Evolutionary conservation across 1,140 invertebrate genomes (phyloP).

Genomic region (Microplitis demolitor): DNA sequence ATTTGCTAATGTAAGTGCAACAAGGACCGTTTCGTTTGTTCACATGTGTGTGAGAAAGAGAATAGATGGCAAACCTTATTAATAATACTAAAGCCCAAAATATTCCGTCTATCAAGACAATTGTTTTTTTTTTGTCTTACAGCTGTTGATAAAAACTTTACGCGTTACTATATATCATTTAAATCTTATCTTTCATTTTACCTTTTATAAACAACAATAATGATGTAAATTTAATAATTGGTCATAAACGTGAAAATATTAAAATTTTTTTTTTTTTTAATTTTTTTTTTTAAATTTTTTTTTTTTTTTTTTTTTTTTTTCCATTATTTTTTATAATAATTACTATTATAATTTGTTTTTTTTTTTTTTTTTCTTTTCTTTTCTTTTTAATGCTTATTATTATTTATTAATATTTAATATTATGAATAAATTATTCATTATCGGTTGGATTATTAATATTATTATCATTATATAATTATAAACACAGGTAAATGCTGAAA

Average conservation of each 20-base stretch:
- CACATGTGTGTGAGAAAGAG: too few species aligned
- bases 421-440: too few species aligned
- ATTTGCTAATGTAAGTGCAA: too few species aligned
- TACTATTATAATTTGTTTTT: not conserved
- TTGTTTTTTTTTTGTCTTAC: not conserved
- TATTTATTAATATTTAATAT: too few species aligned
- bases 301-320: slow-evolving; percentile 10
- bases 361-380: too few species aligned
- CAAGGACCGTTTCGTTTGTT: too few species aligned
- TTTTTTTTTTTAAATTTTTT: slow-evolving; percentile 12
- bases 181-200: not conserved
- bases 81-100: slow-evolving; percentile 61
- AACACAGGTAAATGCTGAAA: too few species aligned
- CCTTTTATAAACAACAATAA: slow-evolving; percentile 7
- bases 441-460: too few species aligned
- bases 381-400: too few species aligned
- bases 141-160: not conserved
- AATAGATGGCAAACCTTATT: too few species aligned
- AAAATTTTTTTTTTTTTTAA: not conserved
- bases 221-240: not conserved
- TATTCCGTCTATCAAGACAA: slow-evolving; percentile 26
- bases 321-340: slow-evolving; percentile 1
- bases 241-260: not conserved
- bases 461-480: too few species aligned
- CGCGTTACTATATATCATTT: not conserved